Evolutionary conservation across 37 sponge, comb jelly and placozoan species (phyloP).

Genomic region (Eunapius fragilis): DNA sequence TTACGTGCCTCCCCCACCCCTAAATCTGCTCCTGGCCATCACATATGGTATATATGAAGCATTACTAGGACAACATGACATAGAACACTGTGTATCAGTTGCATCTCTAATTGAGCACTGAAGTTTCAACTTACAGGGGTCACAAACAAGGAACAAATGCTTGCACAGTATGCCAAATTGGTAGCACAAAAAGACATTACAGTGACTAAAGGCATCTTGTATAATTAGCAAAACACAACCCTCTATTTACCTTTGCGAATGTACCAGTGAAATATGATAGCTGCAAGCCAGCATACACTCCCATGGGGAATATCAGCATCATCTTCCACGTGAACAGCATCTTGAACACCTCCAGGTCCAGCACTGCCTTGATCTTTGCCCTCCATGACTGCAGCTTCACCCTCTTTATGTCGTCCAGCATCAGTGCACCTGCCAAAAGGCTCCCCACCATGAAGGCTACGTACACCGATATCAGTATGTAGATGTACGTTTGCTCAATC

Average conservation of each 20-base stretch:
- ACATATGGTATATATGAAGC: too few relatives aligned
- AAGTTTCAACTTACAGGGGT: too few relatives aligned
- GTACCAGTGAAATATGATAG: not conserved
- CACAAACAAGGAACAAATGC: too few relatives aligned
- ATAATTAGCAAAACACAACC: too few relatives aligned
- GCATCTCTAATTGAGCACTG: too few relatives aligned
- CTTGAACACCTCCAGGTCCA: not conserved
- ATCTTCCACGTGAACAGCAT: slow-evolving; percentile 5
- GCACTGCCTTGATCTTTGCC: not conserved
- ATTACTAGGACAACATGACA: too few relatives aligned
- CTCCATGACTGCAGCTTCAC: not conserved
- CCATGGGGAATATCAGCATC: not conserved
- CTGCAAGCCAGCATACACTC: not conserved
- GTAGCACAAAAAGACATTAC: too few relatives aligned
- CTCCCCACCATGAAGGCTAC: not conserved
- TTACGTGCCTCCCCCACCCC: too few relatives aligned
- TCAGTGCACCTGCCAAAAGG: not conserved
- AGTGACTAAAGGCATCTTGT: too few relatives aligned
- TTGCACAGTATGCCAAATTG: too few relatives aligned
- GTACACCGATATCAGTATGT: slow-evolving; percentile 11
- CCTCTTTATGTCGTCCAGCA: not conserved
- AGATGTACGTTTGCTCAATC: not conserved
- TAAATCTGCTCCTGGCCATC: too few relatives aligned
- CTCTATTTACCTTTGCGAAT: slow-evolving; percentile 11
- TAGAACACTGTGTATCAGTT: too few relatives aligned